Percentiles rank a stretch among this genome's conserved stretches.
Conservation (phyloP, 2,888 invertebrate species). For the Orgyia antiqua region DNA sequence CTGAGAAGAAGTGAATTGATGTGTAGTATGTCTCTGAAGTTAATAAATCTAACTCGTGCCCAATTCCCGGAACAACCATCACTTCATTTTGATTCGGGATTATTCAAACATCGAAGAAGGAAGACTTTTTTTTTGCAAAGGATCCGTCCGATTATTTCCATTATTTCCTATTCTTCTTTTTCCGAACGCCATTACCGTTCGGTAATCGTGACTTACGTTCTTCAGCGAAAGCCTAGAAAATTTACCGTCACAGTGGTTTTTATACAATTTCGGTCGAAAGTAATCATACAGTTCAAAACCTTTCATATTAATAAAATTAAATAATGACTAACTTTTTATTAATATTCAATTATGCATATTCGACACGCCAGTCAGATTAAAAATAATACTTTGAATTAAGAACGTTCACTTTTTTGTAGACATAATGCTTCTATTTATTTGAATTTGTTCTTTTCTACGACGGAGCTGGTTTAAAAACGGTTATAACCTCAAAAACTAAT, state of each 20-base stretch:
- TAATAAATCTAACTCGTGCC: not conserved
- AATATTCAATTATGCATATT: too few species aligned
- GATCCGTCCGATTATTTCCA: constrained; percentile 3
- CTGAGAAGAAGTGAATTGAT: too few species aligned
- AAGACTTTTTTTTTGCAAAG: constrained; percentile 4
- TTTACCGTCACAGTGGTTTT: constrained; percentile 15
- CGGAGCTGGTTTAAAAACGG: too few species aligned
- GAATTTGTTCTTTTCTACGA: too few species aligned
- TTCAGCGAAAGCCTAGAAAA: constrained; percentile 24
- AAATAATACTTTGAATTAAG: too few species aligned
- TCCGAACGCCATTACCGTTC: constrained; percentile 14
- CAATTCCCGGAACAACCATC: not conserved
- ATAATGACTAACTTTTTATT: too few species aligned
- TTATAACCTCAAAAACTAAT: too few species aligned
- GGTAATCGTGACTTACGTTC: constrained; percentile 25
- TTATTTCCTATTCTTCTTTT: constrained; percentile 11
- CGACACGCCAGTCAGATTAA: too few species aligned
- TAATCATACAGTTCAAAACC: constrained; percentile 7
- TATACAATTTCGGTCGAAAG: constrained; percentile 17
- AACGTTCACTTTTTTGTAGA: too few species aligned
- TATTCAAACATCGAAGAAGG: constrained; percentile 3
- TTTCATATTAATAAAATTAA: constrained; percentile 11
- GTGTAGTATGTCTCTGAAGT: too few species aligned
- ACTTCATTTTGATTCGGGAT: not conserved
- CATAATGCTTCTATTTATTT: too few species aligned